phyloP scores from a whole-genome alignment of 2,888 invertebrate species.

The Tupiocoris notatus region DNA sequence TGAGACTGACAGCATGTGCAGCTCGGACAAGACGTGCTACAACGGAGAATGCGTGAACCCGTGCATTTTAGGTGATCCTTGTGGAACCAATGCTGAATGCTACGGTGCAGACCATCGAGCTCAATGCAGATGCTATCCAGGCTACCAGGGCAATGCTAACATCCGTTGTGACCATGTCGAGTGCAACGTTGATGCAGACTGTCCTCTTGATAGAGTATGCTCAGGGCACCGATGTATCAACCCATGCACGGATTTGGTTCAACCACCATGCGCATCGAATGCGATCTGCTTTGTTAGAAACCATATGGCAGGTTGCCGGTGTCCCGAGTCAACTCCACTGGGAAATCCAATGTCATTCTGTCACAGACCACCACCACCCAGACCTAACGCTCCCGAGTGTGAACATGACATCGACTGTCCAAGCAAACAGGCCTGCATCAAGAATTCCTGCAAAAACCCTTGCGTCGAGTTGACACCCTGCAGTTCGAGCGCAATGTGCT shows the following conservation, averaged over 20 bases:
- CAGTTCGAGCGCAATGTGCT: conserved; percentile 75
- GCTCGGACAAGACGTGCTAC: conserved; percentile 76
- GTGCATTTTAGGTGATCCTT: conserved; percentile 77
- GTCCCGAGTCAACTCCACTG: conserved; percentile 73
- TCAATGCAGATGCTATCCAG: conserved; percentile 74
- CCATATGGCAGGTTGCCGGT: conserved; percentile 77
- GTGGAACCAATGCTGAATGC: conserved; percentile 81
- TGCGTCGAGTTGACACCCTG: conserved; percentile 59
- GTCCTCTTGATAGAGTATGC: conserved; percentile 73
- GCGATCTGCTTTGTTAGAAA: conserved; percentile 78
- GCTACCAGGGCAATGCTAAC: conserved; percentile 78
- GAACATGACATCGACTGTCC: conserved; percentile 79
- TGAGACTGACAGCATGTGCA: conserved; percentile 80
- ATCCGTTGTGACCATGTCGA: conserved; percentile 73
- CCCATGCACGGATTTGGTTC: conserved; percentile 67
- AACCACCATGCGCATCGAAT: conserved; percentile 77
- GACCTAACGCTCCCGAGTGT: conserved; percentile 58
- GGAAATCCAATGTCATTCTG: conserved; percentile 81
- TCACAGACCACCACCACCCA: conserved; percentile 57
- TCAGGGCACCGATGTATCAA: conserved; percentile 71
- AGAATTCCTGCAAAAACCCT: conserved; percentile 79
- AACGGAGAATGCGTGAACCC: conserved; percentile 84
- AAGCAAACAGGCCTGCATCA: conserved; percentile 77
- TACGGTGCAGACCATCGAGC: conserved; percentile 76
- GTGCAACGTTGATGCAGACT: conserved; percentile 76